Evolutionary conservation across 2,797 vertebrate species (phyloP), one percentile per base, ranked within the genome.

Genomic region (Manis javanica): DNA sequence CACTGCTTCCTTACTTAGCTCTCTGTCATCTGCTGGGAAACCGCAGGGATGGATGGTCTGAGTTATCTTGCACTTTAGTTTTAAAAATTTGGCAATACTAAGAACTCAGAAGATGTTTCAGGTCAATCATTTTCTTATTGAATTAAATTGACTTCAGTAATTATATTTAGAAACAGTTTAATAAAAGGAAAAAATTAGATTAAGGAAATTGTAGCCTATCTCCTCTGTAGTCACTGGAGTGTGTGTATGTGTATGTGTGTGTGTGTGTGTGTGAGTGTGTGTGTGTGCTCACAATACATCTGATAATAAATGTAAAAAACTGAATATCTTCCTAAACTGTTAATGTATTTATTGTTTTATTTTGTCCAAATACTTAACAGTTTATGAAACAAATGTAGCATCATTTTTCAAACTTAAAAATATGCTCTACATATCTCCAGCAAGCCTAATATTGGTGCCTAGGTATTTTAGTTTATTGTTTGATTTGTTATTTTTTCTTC

Each of bases 21-120:
- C 49, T 78, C 37, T 77, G 24, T 64, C 81, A 8, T 14, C 34
- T 21, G 29, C 75, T 39, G 21, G 92, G 61, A 81, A 42, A 4
- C 19, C 68, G 13, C 9, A 24, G n/a, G 29, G 26, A 49, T 1
- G 57, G 31, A 29, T 21, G 69, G 8, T 77, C 90, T 4, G 49
- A 51, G 26, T 7, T 7, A 59, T 21, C 15, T 72, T 49, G 3
- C 0, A 72, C 53, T 92, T 59, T 77, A n/a, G 34, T 86, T 86
- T 84, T 49, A 64, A 63, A 84, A 53, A 42, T 42, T 85, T 81
- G 95, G 34, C 6, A 23, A 23, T 53, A 64, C 7, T 7, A 34
- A 29, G 24, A 82, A 93, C 82, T 71, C 34, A 77, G 26, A 12
- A 91, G 88, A 26, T 51, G 61, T 89, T 96, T 57, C 66, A 31